These are phyloP conservation scores for Hypercompe scribonia DNA, from an alignment of 2,888 invertebrate genomes.

Conservation along the genomic window DNA sequence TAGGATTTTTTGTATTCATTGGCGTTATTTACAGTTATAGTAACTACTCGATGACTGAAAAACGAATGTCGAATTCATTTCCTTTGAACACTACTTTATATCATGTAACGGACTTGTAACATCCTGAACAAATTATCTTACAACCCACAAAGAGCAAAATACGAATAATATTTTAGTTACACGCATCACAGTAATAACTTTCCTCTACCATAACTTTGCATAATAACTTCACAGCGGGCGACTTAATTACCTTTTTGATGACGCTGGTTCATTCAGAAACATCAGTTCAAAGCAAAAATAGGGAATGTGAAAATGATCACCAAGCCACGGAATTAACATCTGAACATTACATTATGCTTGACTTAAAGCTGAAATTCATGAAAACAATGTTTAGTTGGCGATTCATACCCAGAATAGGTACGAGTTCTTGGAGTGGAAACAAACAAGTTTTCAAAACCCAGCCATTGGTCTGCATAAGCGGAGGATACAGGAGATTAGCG, in stretches of 20 bases:
- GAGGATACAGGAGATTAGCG: conserved; percentile 14
- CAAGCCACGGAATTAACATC: conserved; percentile 28
- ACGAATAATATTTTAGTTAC: conserved; percentile 13
- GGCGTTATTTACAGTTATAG: too few species aligned
- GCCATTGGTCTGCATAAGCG: conserved; percentile 39
- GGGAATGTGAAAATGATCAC: conserved; percentile 20
- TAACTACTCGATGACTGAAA: not conserved
- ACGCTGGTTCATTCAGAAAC: conserved; percentile 13
- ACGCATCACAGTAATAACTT: conserved; percentile 18
- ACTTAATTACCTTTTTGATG: conserved; percentile 27
- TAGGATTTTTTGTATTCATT: too few species aligned
- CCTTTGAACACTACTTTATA: not conserved
- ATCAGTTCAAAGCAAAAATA: conserved; percentile 20
- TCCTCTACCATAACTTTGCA: conserved; percentile 21
- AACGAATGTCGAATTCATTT: not conserved
- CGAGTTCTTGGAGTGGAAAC: conserved; percentile 38
- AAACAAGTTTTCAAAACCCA: conserved; percentile 60
- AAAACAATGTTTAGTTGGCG: conserved; percentile 47
- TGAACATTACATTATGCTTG: conserved; percentile 26
- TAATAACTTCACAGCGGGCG: conserved; percentile 23
- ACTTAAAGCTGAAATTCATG: conserved; percentile 29
- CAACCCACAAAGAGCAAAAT: conserved; percentile 10
- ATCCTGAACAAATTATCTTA: conserved; percentile 1
- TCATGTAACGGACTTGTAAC: not conserved
- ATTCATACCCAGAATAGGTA: conserved; percentile 45